phyloP scores from a whole-genome alignment of 2,888 invertebrate genomes.

The Hydropsyche betteni region DNA sequence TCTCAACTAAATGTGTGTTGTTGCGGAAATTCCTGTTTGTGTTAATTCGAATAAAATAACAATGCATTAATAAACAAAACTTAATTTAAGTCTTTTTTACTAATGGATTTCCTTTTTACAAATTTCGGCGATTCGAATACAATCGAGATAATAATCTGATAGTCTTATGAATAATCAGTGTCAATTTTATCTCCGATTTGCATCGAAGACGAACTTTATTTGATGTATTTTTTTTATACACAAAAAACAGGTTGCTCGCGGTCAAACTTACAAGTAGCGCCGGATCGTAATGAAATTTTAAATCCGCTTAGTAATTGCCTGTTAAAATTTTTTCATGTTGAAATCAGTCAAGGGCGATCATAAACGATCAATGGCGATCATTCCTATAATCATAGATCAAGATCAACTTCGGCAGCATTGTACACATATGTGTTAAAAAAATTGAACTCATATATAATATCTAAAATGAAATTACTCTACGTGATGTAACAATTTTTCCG shows the following conservation, averaged over 20 bases:
- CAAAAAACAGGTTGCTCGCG: slow-evolving; percentile 13
- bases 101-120: too few relatives aligned
- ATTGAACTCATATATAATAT: too few relatives aligned
- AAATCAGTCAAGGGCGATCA: slow-evolving; percentile 34
- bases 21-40: too few relatives aligned
- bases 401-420: neutral
- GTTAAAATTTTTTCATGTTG: slow-evolving; percentile 20
- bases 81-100: too few relatives aligned
- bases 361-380: slow-evolving; percentile 12
- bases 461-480: too few relatives aligned
- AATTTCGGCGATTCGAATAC: neutral
- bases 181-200: slow-evolving; percentile 1
- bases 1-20: too few relatives aligned
- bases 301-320: slow-evolving; percentile 35
- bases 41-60: too few relatives aligned
- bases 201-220: slow-evolving; percentile 22
- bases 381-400: slow-evolving; percentile 20
- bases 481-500: too few relatives aligned
- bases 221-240: slow-evolving; percentile 9
- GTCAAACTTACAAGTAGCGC: slow-evolving; percentile 10
- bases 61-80: too few relatives aligned
- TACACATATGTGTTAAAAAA: too few relatives aligned
- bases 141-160: neutral
- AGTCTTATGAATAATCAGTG: slow-evolving; percentile 14
- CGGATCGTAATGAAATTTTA: slow-evolving; percentile 18